Evolutionary conservation across 92 coral and sea anemone species (phyloP), one percentile per base, ranked within the genome.

Genomic region (Galaxea fascicularis): DNA sequence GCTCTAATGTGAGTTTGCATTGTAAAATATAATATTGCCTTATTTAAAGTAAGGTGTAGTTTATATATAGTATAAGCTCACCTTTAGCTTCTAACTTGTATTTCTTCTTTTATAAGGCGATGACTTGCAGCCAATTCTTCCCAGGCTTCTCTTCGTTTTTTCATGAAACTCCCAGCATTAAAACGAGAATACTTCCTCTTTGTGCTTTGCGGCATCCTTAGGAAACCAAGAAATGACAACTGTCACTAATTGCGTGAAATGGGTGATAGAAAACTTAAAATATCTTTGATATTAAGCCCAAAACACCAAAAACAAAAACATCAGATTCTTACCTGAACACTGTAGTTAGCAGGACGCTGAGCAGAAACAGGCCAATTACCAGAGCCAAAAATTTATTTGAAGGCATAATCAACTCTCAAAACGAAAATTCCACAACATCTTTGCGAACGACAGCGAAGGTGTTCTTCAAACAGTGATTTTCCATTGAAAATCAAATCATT

Each of bases 271-370:
- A 65, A 79, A 79, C 74, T 65, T 18, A 24, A 67, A 79, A 79
- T 67, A 65, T 65, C 84, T 65, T 4, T 3, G 29, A 79, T 65
- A 65, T 17, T 20, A 65, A 65, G 73, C 73, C 21, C 63, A 6
- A 3, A 12, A 9, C 72, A 63, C 24, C 73, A 78, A 78, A 78
- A 79, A 21, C 22, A 52, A 79, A 79, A 79, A 66, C 74, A 79
- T 79, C 84, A 79, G 84, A 79, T 79, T 79, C 74, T 79, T 79
- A 79, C 84, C 65, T 79, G 74, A 65, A 65, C 11, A 25, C 73
- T 47, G 46, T 25, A 25, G 14, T 13, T 21, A 17, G 3, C 5
- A 17, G 16, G 75, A 65, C 0, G 84, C 46, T 64, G 8, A 67
- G 49, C 18, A 76, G 70, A 59, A 22, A 28, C 82, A 76, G 35